phyloP scores from a whole-genome alignment of 1,140 invertebrate species.

The Drosophila pruinosa region DNA sequence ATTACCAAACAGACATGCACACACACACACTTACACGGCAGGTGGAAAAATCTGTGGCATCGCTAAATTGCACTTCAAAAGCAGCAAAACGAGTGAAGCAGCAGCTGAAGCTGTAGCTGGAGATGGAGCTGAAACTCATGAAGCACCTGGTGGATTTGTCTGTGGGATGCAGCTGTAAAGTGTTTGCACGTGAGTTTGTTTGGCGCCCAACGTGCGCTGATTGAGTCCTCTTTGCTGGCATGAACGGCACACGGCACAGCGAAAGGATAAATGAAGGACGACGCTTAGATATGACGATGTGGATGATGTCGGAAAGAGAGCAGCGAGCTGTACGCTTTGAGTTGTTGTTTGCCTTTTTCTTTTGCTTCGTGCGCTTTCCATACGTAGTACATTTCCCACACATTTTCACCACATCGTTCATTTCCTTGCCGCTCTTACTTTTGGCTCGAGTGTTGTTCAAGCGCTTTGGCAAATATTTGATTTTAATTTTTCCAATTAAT shows the following conservation, averaged over 20 bases:
- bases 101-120: not conserved
- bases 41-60: slow-evolving; percentile 65
- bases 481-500: slow-evolving; percentile 81
- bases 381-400: not conserved
- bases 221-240: slow-evolving; percentile 69
- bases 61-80: slow-evolving; percentile 75
- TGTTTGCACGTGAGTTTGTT: slow-evolving; percentile 76
- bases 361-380: not conserved
- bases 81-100: slow-evolving; percentile 50
- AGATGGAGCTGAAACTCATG: too few relatives aligned
- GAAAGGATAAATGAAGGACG: slow-evolving; percentile 79
- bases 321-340: slow-evolving; percentile 28
- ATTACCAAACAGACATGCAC: slow-evolving; percentile 59
- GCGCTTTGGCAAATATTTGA: slow-evolving; percentile 79
- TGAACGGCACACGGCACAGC: too few relatives aligned
- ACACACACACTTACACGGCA: not conserved
- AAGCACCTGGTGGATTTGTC: not conserved
- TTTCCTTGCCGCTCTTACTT: slow-evolving; percentile 10
- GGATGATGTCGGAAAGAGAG: slow-evolving; percentile 15
- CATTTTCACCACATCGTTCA: not conserved
- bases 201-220: slow-evolving; percentile 76
- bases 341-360: slow-evolving; percentile 20
- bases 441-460: slow-evolving; percentile 65
- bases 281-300: slow-evolving; percentile 59
- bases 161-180: slow-evolving; percentile 46